Base-by-base conservation (phyloP, 2,113 vertebrate genomes). In the Carassius auratus region DNA sequence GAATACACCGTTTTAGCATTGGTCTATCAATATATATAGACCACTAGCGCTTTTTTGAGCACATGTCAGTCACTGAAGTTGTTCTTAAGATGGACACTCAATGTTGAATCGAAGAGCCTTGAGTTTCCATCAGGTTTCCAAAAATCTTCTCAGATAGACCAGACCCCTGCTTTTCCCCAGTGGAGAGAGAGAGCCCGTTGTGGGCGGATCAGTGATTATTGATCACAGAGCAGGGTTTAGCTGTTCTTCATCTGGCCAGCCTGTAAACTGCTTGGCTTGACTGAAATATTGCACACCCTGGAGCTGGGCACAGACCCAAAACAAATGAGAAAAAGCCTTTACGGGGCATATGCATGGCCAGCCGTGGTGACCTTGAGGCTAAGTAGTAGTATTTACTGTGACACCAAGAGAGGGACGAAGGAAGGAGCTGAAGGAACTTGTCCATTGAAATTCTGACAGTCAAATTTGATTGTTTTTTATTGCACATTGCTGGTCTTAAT, bases 291-390 rank as follows among this genome's bases (percentile, higher is more conserved):
- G 89, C 85, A 80, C 71, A 88, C 85, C 89, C 91, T 85, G 77
- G 80, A 92, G 89, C 69, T 81, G 86, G 80, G 89, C 87, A 87
- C 84, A 87, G 73, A 84, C 81, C 87, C 86, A 76, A 33, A 91
- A 92, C 85, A 91, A 92, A 93, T 85, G 85, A 91, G 88, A 86
- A 79, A n/a, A n/a, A n/a, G n/a, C n/a, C n/a, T n/a, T n/a, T n/a
- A n/a, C n/a, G n/a, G n/a, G n/a, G n/a, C n/a, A 69, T 86, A 80
- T 83, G 84, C 84, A 88, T 45, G 74, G 78, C 48, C 61, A 62
- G 76, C 15, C 64, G 21, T 42, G 57, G 61, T 57, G 76, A 78
- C 87, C 84, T 84, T 88, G 81, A 10, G 83, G 82, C 66, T 80
- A 80, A 88, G 81, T 84, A 73, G 48, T 55, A 83, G 55, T 66